These are phyloP conservation scores for Lithobius niger DNA, from an alignment of 1,140 invertebrate genomes.

Conservation along the genomic window DNA sequence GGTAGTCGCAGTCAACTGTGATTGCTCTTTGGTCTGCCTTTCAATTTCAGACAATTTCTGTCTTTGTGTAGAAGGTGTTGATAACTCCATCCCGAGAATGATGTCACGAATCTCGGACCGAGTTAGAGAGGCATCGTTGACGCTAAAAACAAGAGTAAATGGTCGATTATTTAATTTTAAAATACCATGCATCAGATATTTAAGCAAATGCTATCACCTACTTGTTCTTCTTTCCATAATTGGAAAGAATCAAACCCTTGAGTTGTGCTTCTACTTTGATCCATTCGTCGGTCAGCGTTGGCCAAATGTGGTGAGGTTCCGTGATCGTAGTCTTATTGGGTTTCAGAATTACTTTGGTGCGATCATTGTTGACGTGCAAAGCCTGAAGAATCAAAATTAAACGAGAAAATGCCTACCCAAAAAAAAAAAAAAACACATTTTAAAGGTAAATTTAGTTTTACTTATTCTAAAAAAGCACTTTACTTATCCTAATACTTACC, in stretches of 20 bases:
- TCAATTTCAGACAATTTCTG: conserved; percentile 99
- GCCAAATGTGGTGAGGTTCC: conserved; percentile 99
- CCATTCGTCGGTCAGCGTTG: conserved; percentile 93
- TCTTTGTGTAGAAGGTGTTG: conserved; percentile 91
- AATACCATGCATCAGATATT: not conserved
- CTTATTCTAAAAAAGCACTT: no score
- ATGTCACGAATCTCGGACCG: conserved; percentile 99
- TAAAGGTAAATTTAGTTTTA: no score
- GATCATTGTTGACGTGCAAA: conserved; percentile 96
- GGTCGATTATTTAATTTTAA: not conserved
- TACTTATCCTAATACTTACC: no score
- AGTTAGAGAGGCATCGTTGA: conserved; percentile 95
- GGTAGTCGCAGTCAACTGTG: conserved; percentile 93
- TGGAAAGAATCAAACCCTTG: conserved; percentile 95
- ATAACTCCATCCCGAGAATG: conserved; percentile 99
- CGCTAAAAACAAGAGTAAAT: conserved; percentile 38
- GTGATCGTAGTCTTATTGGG: conserved; percentile 98
- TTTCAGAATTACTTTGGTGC: conserved; percentile 95
- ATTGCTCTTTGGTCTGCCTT: conserved; percentile 99
- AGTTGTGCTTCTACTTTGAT: conserved; percentile 97
- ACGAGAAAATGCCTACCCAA: conserved; percentile 86
- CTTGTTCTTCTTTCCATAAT: conserved; percentile 99
- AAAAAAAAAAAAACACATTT: conserved; percentile 7
- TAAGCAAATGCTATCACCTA: conserved; percentile 27
- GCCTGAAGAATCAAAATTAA: conserved; percentile 92